Conservation (phyloP, 53 echinoderm and acorn worm species). For the Echinometra lucunter region DNA sequence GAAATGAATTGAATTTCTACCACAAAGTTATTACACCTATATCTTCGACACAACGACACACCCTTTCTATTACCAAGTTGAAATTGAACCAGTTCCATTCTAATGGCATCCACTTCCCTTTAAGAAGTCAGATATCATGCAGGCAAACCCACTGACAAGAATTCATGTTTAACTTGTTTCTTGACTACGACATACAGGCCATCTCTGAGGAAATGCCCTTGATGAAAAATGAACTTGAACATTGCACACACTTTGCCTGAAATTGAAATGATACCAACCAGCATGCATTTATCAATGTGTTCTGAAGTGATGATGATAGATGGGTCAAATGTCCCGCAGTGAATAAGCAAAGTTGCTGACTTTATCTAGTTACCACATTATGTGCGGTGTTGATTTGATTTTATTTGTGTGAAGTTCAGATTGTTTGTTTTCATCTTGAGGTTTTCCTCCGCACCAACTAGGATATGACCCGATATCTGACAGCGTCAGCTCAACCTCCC, state of each 20-base stretch:
- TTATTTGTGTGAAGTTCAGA: background rate
- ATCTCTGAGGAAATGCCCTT: background rate
- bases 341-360: conserved; percentile 7
- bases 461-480: background rate
- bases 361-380: background rate
- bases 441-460: background rate
- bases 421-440: conserved; percentile 2
- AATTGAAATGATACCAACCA: background rate
- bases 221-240: background rate
- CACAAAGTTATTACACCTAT: no score
- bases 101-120: background rate
- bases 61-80: no score
- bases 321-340: background rate
- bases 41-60: no score
- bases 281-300: background rate
- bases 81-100: no score
- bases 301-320: background rate
- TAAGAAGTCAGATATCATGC: background rate
- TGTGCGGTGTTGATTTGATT: conserved; percentile 11
- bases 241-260: background rate
- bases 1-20: no score
- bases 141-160: background rate
- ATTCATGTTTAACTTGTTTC: background rate
- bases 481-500: background rate
- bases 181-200: background rate